Percentiles rank a stretch among this genome's conserved stretches.
These are phyloP conservation scores for Papilio glaucus DNA, from an alignment of 1,140 invertebrate species.

Conservation along the genomic window DNA sequence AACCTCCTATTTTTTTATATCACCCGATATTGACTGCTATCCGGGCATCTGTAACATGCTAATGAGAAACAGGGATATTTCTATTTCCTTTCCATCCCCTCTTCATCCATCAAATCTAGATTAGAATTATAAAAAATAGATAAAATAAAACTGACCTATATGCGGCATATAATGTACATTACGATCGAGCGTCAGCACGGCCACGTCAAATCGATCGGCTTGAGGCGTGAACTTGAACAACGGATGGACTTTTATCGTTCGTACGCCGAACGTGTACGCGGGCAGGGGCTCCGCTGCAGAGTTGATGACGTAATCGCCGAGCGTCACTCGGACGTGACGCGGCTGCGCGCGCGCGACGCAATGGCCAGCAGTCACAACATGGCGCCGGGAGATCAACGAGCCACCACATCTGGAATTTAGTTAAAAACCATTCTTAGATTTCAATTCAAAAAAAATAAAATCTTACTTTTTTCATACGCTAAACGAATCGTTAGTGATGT, in stretches of 20 bases:
- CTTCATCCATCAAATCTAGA: too few species aligned
- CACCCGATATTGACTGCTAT: too few species aligned
- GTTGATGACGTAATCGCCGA: conserved; percentile 97
- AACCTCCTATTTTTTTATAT: too few species aligned
- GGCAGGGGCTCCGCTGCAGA: conserved; percentile 94
- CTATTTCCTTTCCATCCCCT: too few species aligned
- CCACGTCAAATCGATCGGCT: conserved; percentile 95
- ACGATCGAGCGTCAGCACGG: conserved; percentile 93
- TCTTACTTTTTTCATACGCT: background rate
- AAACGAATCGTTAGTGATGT: too few species aligned
- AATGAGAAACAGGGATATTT: too few species aligned
- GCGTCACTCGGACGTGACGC: conserved; percentile 94
- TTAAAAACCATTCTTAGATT: conserved; percentile 17
- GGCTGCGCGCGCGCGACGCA: conserved; percentile 96
- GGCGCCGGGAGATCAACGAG: conserved; percentile 94
- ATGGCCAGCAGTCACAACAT: conserved; percentile 98
- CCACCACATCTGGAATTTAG: conserved; percentile 93
- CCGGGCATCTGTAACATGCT: too few species aligned
- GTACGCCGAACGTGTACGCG: conserved; percentile 95
- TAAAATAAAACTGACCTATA: conserved; percentile 84
- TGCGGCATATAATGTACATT: conserved; percentile 95
- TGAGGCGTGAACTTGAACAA: conserved; percentile 98
- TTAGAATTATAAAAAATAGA: background rate
- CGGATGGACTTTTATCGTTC: conserved; percentile 95
- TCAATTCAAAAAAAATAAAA: background rate